Evolutionary conservation across 53 echinoderm and acorn worm genomes (phyloP).

Genomic region (Echinarachnius parma): DNA sequence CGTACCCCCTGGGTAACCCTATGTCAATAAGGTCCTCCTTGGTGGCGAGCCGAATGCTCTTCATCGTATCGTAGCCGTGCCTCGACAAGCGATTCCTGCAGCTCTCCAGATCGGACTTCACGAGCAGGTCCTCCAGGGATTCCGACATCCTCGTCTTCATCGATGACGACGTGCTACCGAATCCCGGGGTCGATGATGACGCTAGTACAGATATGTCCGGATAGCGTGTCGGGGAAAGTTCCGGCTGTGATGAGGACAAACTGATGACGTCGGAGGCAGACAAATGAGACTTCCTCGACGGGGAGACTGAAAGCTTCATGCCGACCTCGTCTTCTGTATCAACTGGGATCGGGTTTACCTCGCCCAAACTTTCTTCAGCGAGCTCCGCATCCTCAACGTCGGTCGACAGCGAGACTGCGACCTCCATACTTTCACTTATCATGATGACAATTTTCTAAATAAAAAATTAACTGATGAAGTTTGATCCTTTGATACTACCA

Average conservation of each 20-base stretch:
- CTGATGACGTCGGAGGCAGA: constrained; percentile 34
- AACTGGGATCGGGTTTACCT: constrained; percentile 25
- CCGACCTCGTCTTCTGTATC: constrained; percentile 10
- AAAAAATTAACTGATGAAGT: no score
- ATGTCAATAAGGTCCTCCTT: constrained; percentile 37
- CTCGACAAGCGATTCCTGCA: constrained; percentile 21
- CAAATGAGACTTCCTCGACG: constrained; percentile 3
- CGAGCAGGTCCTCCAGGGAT: constrained; percentile 29
- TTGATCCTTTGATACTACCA: no score
- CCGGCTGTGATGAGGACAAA: constrained; percentile 1
- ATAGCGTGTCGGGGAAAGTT: neutral
- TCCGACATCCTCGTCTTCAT: constrained; percentile 6
- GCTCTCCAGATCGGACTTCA: constrained; percentile 20
- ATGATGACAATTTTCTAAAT: neutral
- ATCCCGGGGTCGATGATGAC: neutral
- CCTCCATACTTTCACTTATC: constrained; percentile 33
- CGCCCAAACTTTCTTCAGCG: neutral
- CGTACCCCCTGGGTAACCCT: constrained; percentile 25
- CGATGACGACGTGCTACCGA: neutral
- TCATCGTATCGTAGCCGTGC: constrained; percentile 26
- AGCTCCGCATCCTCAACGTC: constrained; percentile 21
- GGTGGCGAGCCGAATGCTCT: constrained; percentile 12
- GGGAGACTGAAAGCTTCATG: constrained; percentile 12
- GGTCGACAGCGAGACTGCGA: constrained; percentile 17
- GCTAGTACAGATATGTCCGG: constrained; percentile 23